Conservation (phyloP, 2,797 vertebrate genomes). For the Mormyrus proboscirostris region DNA sequence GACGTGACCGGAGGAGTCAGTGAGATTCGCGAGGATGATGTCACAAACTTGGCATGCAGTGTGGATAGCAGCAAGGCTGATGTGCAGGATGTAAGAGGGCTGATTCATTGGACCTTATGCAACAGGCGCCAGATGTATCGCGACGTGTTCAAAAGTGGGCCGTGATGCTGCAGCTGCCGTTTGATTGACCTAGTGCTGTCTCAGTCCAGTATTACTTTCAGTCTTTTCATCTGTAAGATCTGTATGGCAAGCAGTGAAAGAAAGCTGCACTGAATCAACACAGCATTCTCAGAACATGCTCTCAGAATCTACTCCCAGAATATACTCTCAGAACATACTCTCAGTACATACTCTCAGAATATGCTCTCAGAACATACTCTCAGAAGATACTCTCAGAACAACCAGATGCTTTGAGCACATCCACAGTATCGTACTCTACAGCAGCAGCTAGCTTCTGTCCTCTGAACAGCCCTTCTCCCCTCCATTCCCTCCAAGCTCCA, state of each 20-base stretch:
- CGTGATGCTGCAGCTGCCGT: background rate
- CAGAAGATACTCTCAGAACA: background rate
- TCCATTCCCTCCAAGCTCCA: background rate
- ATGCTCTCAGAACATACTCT: background rate
- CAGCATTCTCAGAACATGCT: background rate
- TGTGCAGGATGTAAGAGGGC: background rate
- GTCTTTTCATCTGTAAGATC: background rate
- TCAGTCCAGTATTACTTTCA: background rate
- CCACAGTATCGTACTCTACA: background rate
- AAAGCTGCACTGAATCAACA: too few species aligned
- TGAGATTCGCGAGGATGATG: background rate
- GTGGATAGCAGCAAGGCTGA: background rate
- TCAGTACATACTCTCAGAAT: background rate
- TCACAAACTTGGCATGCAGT: background rate
- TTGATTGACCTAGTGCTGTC: background rate
- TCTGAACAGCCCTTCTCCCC: background rate
- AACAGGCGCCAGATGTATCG: background rate
- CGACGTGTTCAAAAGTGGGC: background rate
- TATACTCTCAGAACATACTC: background rate
- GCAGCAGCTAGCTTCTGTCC: background rate
- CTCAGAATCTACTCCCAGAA: background rate
- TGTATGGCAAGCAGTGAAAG: background rate
- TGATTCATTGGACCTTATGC: background rate
- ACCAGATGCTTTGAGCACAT: background rate
- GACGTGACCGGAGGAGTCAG: background rate